Percentiles rank a stretch among this genome's conserved stretches.
These are phyloP conservation scores for Poeciliopsis prolifica DNA, from an alignment of 2,113 vertebrate genomes.

Conservation along the genomic window DNA sequence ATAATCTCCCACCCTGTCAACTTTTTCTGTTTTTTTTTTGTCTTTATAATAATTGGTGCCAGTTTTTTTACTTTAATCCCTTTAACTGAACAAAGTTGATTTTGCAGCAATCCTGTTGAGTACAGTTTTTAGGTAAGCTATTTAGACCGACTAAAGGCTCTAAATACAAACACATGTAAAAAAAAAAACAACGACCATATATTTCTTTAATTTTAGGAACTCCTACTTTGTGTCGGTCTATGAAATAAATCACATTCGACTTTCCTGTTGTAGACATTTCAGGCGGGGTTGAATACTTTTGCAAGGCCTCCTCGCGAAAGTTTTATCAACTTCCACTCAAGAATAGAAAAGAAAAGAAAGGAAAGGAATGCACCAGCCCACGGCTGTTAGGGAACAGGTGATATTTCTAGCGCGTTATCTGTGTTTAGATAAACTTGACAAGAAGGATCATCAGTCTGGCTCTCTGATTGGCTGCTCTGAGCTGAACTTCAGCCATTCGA, in stretches of 20 bases:
- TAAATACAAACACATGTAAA: neutral
- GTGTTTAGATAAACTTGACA: conserved; percentile 37
- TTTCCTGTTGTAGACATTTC: neutral
- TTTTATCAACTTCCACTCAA: neutral
- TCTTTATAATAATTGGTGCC: too few species aligned
- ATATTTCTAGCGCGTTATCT: conserved; percentile 50
- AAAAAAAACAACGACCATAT: too few species aligned
- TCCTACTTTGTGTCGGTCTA: neutral
- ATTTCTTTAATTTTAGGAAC: neutral
- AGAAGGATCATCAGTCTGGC: neutral
- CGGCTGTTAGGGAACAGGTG: conserved; percentile 49
- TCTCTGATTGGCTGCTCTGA: conserved; percentile 38
- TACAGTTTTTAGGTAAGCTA: neutral
- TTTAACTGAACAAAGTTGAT: too few species aligned
- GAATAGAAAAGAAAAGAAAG: neutral
- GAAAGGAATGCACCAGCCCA: neutral
- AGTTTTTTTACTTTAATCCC: too few species aligned
- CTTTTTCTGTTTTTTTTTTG: too few species aligned
- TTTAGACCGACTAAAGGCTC: neutral
- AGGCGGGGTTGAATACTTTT: neutral
- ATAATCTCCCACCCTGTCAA: too few species aligned
- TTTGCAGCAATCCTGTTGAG: neutral
- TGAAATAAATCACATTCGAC: neutral
- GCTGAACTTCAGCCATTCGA: conserved; percentile 27
- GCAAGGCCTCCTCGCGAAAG: neutral